Conservation (phyloP, 2,888 invertebrate species). For the Venustoraphidia nigricollis region DNA sequence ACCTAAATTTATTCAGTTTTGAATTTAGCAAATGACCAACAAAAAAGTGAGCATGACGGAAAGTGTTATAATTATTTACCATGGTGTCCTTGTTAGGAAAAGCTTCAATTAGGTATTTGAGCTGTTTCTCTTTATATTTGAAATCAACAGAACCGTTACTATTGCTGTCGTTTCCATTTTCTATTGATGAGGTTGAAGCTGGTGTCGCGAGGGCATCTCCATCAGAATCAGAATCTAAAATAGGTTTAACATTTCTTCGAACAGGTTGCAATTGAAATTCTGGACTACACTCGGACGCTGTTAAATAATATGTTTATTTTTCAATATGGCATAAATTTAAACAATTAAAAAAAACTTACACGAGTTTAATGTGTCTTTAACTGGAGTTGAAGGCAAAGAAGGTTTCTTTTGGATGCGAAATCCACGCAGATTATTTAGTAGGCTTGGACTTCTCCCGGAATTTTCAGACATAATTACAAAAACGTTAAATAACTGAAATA, state of each 20-base stretch:
- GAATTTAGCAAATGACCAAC: too few species aligned
- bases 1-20: conserved; percentile 15
- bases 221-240: conserved; percentile 39
- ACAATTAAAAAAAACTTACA: conserved; percentile 14
- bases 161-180: conserved; percentile 4
- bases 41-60: background rate
- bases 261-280: conserved; percentile 3
- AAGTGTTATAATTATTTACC: conserved; percentile 25
- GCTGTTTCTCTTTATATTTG: conserved; percentile 36
- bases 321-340: conserved; percentile 1
- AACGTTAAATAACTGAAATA: too few species aligned
- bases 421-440: conserved; percentile 46
- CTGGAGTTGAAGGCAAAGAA: conserved; percentile 19
- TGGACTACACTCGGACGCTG: conserved; percentile 14
- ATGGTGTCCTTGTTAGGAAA: conserved; percentile 43
- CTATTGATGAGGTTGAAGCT: conserved; percentile 5
- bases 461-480: conserved; percentile 20
- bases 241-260: conserved; percentile 14
- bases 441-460: conserved; percentile 35
- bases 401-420: conserved; percentile 54
- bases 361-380: conserved; percentile 17
- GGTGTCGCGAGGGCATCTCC: conserved; percentile 15
- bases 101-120: conserved; percentile 44
- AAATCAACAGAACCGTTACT: conserved; percentile 8
- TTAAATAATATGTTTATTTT: background rate